Percentiles rank a stretch among this genome's conserved stretches.
Conservation (phyloP, 2,113 vertebrate genomes). For the western clawed frog (Xenopus tropicalis) region DNA sequence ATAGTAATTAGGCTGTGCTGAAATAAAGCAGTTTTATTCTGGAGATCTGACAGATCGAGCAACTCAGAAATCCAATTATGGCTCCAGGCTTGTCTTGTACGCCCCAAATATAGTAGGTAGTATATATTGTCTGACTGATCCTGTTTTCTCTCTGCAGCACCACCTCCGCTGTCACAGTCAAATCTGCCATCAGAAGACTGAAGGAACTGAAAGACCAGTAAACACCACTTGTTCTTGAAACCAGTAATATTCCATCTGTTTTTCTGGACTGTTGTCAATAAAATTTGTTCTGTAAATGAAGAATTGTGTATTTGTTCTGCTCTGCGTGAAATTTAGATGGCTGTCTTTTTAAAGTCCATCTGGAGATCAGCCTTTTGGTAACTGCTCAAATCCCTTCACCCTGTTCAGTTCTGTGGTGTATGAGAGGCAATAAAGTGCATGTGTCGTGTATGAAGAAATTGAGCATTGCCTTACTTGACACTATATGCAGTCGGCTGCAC, state of each 20-base stretch:
- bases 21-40: constrained; percentile 2
- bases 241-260: neutral
- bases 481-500: too few species aligned
- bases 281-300: constrained; percentile 33
- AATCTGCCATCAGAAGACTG: constrained; percentile 97
- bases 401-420: too few species aligned
- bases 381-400: too few species aligned
- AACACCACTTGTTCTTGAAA: constrained; percentile 46
- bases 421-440: too few species aligned
- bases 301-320: neutral
- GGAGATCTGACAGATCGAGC: neutral
- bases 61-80: constrained; percentile 3
- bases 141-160: constrained; percentile 69
- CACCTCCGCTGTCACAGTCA: constrained; percentile 96
- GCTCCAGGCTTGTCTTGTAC: neutral
- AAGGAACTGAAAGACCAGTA: constrained; percentile 98
- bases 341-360: too few species aligned
- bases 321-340: too few species aligned
- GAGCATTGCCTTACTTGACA: too few species aligned
- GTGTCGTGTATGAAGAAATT: too few species aligned
- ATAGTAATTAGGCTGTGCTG: constrained; percentile 12
- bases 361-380: too few species aligned
- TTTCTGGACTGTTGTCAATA: constrained; percentile 28
- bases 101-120: neutral
- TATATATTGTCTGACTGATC: constrained; percentile 34